phyloP scores from a whole-genome alignment of 1,140 invertebrate genomes.

The Rhyacophila brunnea region DNA sequence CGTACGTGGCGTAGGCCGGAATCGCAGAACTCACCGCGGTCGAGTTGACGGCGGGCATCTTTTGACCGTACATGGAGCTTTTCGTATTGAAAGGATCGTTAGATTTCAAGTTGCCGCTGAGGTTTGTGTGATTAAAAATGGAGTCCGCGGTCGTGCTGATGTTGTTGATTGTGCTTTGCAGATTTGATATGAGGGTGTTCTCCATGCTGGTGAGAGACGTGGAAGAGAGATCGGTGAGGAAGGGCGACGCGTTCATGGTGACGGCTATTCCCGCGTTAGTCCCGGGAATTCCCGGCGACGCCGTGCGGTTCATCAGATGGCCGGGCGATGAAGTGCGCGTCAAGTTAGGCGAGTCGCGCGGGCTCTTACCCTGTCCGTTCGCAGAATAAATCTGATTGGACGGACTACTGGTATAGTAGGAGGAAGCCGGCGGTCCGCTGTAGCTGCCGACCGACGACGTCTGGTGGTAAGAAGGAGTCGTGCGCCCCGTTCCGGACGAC shows the following conservation, averaged over 20 bases:
- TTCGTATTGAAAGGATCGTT: slow-evolving; percentile 23
- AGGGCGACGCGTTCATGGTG: slow-evolving; percentile 51
- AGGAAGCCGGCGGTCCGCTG: slow-evolving; percentile 26
- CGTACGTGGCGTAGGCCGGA: slow-evolving; percentile 31
- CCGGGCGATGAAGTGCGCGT: slow-evolving; percentile 38
- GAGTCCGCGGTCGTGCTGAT: slow-evolving; percentile 43
- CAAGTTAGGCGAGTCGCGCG: slow-evolving; percentile 37
- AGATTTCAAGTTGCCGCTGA: slow-evolving; percentile 11
- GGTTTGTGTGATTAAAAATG: slow-evolving; percentile 44
- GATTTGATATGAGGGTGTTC: slow-evolving; percentile 30
- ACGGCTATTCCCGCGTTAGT: slow-evolving; percentile 59
- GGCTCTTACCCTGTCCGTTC: slow-evolving; percentile 39
- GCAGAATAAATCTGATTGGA: slow-evolving; percentile 38
- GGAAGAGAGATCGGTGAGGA: slow-evolving; percentile 39
- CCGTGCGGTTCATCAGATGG: slow-evolving; percentile 42
- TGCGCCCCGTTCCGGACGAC: slow-evolving; percentile 33
- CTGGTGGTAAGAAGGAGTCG: slow-evolving; percentile 22
- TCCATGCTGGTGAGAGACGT: slow-evolving; percentile 35
- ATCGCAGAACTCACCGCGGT: slow-evolving; percentile 29
- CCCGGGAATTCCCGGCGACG: slow-evolving; percentile 54
- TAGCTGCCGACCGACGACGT: not conserved
- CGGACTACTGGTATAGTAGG: slow-evolving; percentile 39
- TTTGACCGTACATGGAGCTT: slow-evolving; percentile 26
- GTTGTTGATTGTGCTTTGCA: slow-evolving; percentile 42
- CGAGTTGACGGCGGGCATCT: slow-evolving; percentile 31